Conservation (phyloP, 2,888 invertebrate genomes). For the Lasioglossum calceatum region DNA sequence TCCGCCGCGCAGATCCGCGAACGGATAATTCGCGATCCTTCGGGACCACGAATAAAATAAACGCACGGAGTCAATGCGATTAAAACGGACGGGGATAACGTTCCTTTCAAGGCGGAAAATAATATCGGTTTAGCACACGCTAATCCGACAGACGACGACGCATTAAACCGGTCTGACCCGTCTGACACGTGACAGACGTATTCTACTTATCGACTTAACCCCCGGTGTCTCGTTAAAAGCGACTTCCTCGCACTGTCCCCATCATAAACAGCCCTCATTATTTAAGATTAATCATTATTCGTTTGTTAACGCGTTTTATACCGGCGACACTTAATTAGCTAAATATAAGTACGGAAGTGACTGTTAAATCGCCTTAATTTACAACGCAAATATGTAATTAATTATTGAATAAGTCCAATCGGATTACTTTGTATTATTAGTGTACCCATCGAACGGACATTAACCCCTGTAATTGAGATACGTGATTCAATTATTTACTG, state of each 20-base stretch:
- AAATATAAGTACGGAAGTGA: no score
- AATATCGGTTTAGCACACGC: neutral
- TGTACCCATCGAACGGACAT: neutral
- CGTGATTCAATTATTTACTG: no score
- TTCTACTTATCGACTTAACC: neutral
- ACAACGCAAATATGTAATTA: no score
- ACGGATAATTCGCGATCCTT: neutral
- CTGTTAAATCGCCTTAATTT: no score
- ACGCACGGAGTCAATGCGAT: neutral
- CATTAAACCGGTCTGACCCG: neutral
- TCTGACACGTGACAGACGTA: neutral
- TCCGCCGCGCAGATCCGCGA: neutral
- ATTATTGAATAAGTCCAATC: neutral
- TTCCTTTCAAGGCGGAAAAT: neutral
- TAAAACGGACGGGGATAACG: neutral
- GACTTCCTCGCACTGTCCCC: neutral
- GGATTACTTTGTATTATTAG: neutral
- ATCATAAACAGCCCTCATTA: neutral
- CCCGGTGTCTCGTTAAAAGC: neutral
- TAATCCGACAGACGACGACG: neutral
- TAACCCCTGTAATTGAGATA: neutral
- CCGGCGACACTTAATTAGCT: no score
- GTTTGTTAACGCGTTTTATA: neutral
- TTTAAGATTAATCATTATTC: neutral
- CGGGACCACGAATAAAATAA: neutral